A percentile compares a stretch with the other conserved stretches of the same genome.
Evolutionary conservation across 2,888 invertebrate genomes (phyloP).

Genomic region (Physocephala rufipes): DNA sequence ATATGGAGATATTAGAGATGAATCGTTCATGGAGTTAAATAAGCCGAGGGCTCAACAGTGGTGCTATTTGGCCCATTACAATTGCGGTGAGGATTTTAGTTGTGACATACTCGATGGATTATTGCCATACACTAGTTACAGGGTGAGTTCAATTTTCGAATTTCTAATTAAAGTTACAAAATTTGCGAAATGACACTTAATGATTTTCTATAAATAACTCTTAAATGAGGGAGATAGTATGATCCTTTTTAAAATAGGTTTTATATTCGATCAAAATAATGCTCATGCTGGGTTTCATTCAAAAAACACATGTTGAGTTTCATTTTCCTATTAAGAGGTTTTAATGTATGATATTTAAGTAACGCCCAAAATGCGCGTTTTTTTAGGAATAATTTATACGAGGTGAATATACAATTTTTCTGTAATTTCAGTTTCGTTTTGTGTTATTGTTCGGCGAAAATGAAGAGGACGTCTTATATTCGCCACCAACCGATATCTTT

Average conservation of each 20-base stretch:
- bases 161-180: neutral
- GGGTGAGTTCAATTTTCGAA: conserved; percentile 70
- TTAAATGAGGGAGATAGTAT: no score
- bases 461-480: conserved; percentile 75
- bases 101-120: conserved; percentile 78
- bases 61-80: conserved; percentile 72
- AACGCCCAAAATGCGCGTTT: no score
- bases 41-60: conserved; percentile 67
- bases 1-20: no score
- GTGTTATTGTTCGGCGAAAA: conserved; percentile 80
- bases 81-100: conserved; percentile 71
- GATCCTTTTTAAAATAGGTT: no score
- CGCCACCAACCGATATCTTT: conserved; percentile 80
- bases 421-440: conserved; percentile 81
- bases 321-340: no score
- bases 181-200: no score
- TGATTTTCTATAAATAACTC: no score
- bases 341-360: no score
- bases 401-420: neutral
- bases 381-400: no score
- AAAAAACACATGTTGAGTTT: no score
- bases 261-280: no score
- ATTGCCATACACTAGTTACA: conserved; percentile 88
- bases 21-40: neutral
- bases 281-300: no score